Evolutionary conservation across 2,888 invertebrate genomes (phyloP), one percentile per base, ranked within the genome.

Genomic region (Buathra laborator): DNA sequence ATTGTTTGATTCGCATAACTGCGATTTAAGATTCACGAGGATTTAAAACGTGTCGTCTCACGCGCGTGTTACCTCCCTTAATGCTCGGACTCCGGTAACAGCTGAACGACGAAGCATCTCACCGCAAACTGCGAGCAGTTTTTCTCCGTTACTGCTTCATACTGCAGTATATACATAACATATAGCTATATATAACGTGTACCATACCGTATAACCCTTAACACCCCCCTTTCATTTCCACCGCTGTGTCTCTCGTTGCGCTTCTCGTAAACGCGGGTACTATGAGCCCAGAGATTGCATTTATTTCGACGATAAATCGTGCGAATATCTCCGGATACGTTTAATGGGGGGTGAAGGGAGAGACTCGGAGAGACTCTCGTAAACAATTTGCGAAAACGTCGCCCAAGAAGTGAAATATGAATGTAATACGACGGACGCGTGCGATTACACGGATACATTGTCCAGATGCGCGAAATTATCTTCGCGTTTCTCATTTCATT

Each of bases 321-420:
- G 76, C 76, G 68, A 85, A 85, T 85, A 85, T 82, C 82, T 79
- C 82, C 82, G 85, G 85, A 85, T 85, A 82, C 79, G 85, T 80
- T 82, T 67, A 72, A 79, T 37, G 37, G 37, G 1, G 37, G 37
- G 37, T 37, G 37, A 37, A 37, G 37, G 5, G 37, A 37, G 37
- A 37, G 37, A 85, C 82, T 76, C 51, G 76, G 44, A 14, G 71
- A 80, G 79, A 82, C 67, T 82, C 82, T 82, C 85, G 76, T 85
- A 85, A 82, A 85, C 82, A 85, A 85, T 85, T 85, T 80, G 76
- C 76, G 71, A 76, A 19, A 75, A 85, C 71, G 79, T 74, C 66
- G 76, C 29, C 82, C 59, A 24, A 62, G 79, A 82, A 76, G 74
- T 79, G 67, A 81, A 79, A 85, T 82, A 82, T 80, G 75, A 72